phyloP scores from a whole-genome alignment of 2,797 vertebrate species.

The Phoebastria nigripes region DNA sequence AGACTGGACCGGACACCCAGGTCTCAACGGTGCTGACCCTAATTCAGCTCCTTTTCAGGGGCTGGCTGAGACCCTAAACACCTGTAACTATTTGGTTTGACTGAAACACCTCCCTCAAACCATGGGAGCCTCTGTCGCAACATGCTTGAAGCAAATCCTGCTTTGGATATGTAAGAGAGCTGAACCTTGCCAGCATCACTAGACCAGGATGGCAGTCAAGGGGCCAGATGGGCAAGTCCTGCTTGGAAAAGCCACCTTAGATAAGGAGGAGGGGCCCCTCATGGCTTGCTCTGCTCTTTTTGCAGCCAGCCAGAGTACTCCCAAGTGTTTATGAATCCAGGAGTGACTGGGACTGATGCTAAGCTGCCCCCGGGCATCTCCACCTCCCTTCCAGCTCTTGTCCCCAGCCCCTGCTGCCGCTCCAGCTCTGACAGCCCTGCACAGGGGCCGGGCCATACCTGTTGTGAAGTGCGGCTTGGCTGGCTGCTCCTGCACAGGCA shows the following conservation, averaged over 20 bases:
- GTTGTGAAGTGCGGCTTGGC: conserved; percentile 80
- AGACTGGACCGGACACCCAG: too few species aligned
- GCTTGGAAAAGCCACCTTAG: neutral
- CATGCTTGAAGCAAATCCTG: neutral
- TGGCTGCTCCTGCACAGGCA: conserved; percentile 79
- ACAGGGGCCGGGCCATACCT: conserved; percentile 60
- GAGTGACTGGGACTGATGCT: accelerated
- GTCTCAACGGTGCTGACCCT: accelerated
- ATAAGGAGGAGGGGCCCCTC: neutral
- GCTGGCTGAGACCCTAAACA: accelerated
- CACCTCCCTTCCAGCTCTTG: neutral
- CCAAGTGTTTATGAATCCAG: accelerated
- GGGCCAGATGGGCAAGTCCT: neutral
- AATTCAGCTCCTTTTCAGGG: neutral
- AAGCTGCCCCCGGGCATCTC: neutral
- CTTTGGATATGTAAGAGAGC: neutral
- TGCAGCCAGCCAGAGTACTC: neutral
- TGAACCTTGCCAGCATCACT: neutral
- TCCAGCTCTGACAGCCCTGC: neutral
- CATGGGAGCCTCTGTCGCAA: neutral
- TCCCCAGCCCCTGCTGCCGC: neutral
- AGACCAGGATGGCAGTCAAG: neutral
- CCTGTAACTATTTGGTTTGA: accelerated
- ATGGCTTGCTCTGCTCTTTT: neutral
- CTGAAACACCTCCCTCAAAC: neutral